phyloP scores from a whole-genome alignment of 2,797 vertebrate species.

The Bradypodion ventrale region DNA sequence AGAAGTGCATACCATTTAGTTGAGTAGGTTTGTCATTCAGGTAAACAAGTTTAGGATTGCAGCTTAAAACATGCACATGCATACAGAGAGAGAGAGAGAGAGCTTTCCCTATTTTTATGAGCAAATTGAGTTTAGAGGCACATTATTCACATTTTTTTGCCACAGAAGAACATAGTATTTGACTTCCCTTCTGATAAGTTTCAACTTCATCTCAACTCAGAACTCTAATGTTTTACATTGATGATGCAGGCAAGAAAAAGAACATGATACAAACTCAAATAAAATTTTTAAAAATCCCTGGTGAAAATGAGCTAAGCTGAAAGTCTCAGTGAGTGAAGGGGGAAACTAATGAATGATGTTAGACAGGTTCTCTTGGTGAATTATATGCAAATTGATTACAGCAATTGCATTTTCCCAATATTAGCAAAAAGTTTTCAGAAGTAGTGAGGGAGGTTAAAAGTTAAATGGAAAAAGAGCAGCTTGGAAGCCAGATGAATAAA shows the following conservation, averaged over 20 bases:
- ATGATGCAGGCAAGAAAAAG: background rate
- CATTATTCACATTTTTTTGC: background rate
- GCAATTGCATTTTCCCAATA: background rate
- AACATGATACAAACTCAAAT: background rate
- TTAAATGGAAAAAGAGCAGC: background rate
- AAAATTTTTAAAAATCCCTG: background rate
- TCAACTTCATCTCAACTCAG: no score
- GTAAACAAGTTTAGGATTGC: background rate
- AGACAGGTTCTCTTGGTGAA: conserved; percentile 4
- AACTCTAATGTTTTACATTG: background rate
- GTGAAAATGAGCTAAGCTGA: background rate
- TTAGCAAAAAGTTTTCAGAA: conserved; percentile 14
- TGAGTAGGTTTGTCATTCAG: background rate
- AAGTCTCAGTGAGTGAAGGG: background rate
- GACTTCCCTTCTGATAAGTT: no score
- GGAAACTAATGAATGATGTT: background rate
- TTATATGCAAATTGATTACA: background rate
- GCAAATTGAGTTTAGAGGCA: background rate
- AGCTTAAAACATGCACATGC: background rate
- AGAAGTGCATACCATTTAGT: background rate
- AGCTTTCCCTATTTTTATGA: background rate
- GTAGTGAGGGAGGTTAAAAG: background rate
- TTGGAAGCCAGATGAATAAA: background rate
- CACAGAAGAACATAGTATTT: background rate
- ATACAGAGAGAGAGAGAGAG: no score